Evolutionary conservation across 2,797 vertebrate species (phyloP).

Genomic region (Pempheris klunzingeri): DNA sequence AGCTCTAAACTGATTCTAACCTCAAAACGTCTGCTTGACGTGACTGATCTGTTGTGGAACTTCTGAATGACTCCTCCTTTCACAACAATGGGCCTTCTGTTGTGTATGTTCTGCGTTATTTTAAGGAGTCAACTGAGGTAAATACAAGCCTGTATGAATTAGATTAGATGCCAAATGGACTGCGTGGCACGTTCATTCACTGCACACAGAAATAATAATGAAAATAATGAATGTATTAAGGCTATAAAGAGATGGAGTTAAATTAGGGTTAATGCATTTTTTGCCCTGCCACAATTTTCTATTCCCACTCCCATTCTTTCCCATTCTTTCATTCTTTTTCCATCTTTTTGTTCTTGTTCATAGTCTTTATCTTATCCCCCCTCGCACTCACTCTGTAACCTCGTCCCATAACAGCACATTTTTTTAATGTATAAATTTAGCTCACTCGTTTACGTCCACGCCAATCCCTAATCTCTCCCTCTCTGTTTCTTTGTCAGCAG

Average conservation of each 20-base stretch:
- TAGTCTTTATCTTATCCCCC: neutral
- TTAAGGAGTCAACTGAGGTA: constrained; percentile 8
- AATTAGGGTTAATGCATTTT: constrained; percentile 55
- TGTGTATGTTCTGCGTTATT: constrained; percentile 3
- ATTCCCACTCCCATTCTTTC: constrained; percentile 15
- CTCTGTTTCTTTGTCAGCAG: constrained; percentile 65
- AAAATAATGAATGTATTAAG: constrained; percentile 31
- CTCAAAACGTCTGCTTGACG: constrained; percentile 45
- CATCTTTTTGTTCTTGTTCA: constrained; percentile 17
- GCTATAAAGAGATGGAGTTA: constrained; percentile 51
- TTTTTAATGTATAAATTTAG: constrained; percentile 62
- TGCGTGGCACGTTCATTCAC: neutral
- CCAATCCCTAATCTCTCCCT: constrained; percentile 43
- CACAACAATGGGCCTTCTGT: neutral
- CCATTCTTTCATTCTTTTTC: constrained; percentile 5
- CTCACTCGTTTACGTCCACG: constrained; percentile 42
- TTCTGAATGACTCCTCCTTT: constrained; percentile 15
- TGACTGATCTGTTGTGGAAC: constrained; percentile 1
- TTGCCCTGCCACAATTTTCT: constrained; percentile 43
- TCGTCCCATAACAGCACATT: constrained; percentile 1
- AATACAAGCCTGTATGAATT: neutral
- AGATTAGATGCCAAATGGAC: neutral
- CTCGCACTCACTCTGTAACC: neutral
- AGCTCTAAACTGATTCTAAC: constrained; percentile 49
- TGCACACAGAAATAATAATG: constrained; percentile 26